Base-by-base conservation (phyloP, 1,140 invertebrate genomes). In the Ladona fulva region DNA sequence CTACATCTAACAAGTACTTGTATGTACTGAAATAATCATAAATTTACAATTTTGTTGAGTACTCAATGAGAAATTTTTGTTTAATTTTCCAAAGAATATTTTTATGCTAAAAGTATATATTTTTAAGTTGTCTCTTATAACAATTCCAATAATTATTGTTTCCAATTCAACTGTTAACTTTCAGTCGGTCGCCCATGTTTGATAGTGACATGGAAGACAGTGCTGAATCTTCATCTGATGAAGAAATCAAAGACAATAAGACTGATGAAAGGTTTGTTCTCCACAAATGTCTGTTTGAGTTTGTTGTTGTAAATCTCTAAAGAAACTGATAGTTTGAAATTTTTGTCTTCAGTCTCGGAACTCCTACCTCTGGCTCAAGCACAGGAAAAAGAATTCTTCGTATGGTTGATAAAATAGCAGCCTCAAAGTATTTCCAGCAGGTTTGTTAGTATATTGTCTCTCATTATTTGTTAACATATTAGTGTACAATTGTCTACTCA, bases 131-230 rank as follows among this genome's bases (percentile, higher is more conserved):
- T n/a, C n/a, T n/a, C n/a, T n/a, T n/a, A n/a, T n/a, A n/a, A n/a
- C n/a, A n/a, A n/a, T n/a, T n/a, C n/a, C n/a, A n/a, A n/a, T n/a
- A n/a, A n/a, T n/a, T n/a, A n/a, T n/a, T n/a, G n/a, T n/a, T n/a
- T n/a, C n/a, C n/a, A n/a, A n/a, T n/a, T n/a, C n/a, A n/a, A n/a
- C n/a, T n/a, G n/a, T n/a, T n/a, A 52, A 79, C 80, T 76, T 79
- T 80, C 37, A 90, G 79, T 0, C 86, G 85, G 81, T 86, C 86
- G 14, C 86, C 87, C 3, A 87, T 95, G 81, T 95, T 91, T 83
- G 90, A 95, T 83, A 95, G 93, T 29, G 94, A 97, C 79, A 90
- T 96, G 3, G 96, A 97, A 82, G 96, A 97, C 84, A 94, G 93
- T 66, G 95, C 95, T 0, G 95, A 96, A 85, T 96, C 95, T 0